Evolutionary conservation across 37 sponge, comb jelly and placozoan genomes (phyloP).

Genomic region (Petrosia ficiformis): DNA sequence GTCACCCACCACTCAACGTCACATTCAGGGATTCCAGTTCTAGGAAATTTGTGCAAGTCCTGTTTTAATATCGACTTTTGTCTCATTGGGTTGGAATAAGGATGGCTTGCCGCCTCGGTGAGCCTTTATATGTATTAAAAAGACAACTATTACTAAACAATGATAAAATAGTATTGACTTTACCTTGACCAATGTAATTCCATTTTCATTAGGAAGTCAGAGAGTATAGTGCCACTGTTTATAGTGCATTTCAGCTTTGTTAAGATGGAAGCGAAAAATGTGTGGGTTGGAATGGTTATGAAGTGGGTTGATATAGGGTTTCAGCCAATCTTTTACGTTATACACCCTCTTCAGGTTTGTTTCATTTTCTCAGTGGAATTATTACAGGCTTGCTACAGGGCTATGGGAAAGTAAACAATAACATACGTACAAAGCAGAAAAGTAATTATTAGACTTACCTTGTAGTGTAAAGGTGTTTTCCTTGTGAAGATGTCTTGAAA

Average conservation of each 20-base stretch:
- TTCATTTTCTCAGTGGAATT: neutral
- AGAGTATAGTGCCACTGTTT: neutral
- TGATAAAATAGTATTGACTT: neutral
- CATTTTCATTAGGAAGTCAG: conserved; percentile 8
- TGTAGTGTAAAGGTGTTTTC: conserved; percentile 11
- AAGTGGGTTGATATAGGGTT: neutral
- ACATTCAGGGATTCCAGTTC: too few relatives aligned
- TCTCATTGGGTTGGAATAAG: too few relatives aligned
- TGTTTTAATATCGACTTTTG: too few relatives aligned
- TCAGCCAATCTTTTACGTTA: conserved; percentile 13
- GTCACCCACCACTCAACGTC: too few relatives aligned
- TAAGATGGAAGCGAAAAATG: conserved; percentile 4
- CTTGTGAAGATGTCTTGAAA: neutral
- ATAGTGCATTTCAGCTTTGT: conserved; percentile 15
- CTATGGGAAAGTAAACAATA: neutral
- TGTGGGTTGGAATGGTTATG: conserved; percentile 20
- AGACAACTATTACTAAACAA: too few relatives aligned
- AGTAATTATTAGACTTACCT: conserved; percentile 14
- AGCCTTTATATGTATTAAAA: too few relatives aligned
- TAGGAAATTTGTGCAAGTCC: too few relatives aligned
- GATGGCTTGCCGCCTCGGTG: too few relatives aligned
- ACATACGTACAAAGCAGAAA: neutral
- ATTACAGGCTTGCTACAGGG: neutral
- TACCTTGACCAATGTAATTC: neutral
- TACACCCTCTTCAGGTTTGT: conserved; percentile 2